Base-by-base conservation (phyloP, 2,797 vertebrate genomes). In the Notolabrus celidotus region DNA sequence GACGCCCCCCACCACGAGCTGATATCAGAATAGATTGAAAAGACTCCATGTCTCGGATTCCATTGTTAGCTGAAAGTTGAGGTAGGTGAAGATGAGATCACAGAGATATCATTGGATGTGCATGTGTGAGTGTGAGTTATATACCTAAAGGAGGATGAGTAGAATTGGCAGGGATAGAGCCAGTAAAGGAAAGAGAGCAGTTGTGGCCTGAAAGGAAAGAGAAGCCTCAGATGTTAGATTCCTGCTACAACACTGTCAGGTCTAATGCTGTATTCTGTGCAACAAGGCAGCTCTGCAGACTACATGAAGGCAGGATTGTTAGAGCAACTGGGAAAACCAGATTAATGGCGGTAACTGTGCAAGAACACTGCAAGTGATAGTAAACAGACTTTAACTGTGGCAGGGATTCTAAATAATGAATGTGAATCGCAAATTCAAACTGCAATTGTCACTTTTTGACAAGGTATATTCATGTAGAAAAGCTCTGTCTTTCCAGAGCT, bases 131-230 rank as follows among this genome's bases (percentile, higher is more conserved):
- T 53, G 73, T 38, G 71, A 80, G 80, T 56, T 19, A 49, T 78
- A 80, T 76, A 90, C 83, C 90, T 90, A 91, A 9, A 80, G 84
- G 91, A 86, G 69, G 88, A 87, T 84, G 84, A 77, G 88, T 79
- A 75, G 79, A 62, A 88, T 72, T 89, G 79, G 79, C 90, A 86
- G 85, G 43, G 56, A 84, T 67, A 69, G 84, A 80, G 80, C 71
- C 82, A 83, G 91, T 75, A 84, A 86, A 82, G 84, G 61, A 88
- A 82, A 89, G 90, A 90, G 77, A 85, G 83, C 77, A 83, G 83
- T 77, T 91, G 84, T 89, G 67, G 71, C 87, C 93, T 95, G 94
- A 47, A 95, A 93, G 79, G 89, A 80, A 86, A 94, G 77, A 93
- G 79, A 84, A 91, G 22, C 73, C 73, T 85, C 57, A 71, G 77